phyloP scores from a whole-genome alignment of 2,797 vertebrate genomes.

The Lacerta bilineata region DNA sequence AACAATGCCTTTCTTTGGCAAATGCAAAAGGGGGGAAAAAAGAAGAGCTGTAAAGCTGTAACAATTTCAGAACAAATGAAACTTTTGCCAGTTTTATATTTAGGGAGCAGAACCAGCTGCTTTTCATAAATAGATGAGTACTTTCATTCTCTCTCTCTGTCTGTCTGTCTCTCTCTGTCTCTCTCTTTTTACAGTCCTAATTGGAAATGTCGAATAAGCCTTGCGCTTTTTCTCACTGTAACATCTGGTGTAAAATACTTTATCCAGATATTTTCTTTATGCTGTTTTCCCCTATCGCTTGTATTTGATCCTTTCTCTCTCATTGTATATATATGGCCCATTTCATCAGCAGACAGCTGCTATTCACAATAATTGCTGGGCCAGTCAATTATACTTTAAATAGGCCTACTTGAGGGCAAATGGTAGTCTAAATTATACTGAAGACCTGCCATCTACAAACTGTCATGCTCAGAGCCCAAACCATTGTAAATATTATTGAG shows the following conservation, averaged over 20 bases:
- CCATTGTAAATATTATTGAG: slow-evolving; percentile 79
- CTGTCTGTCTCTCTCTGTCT: not conserved
- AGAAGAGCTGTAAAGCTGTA: slow-evolving; percentile 75
- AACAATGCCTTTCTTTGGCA: slow-evolving; percentile 79
- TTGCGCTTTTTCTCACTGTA: slow-evolving; percentile 75
- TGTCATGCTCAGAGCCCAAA: slow-evolving; percentile 80
- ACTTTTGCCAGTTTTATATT: slow-evolving; percentile 80
- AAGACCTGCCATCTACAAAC: slow-evolving; percentile 80
- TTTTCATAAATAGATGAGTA: slow-evolving; percentile 82
- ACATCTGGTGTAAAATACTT: slow-evolving; percentile 78
- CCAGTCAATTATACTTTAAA: slow-evolving; percentile 88
- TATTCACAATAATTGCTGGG: slow-evolving; percentile 85
- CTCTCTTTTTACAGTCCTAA: slow-evolving; percentile 77
- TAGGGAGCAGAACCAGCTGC: slow-evolving; percentile 80
- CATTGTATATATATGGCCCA: slow-evolving; percentile 82
- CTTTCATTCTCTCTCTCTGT: slow-evolving; percentile 69
- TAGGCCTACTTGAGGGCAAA: slow-evolving; percentile 87
- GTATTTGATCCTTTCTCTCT: slow-evolving; percentile 81
- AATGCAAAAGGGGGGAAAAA: slow-evolving; percentile 80
- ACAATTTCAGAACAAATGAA: slow-evolving; percentile 83
- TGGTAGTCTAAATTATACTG: slow-evolving; percentile 83
- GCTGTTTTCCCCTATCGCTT: slow-evolving; percentile 74
- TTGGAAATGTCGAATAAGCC: slow-evolving; percentile 80
- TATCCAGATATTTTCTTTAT: slow-evolving; percentile 82
- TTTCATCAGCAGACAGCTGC: slow-evolving; percentile 83